These are phyloP conservation scores for Ferdinandea cuprea DNA, from an alignment of 2,888 invertebrate genomes.

Conservation along the genomic window DNA sequence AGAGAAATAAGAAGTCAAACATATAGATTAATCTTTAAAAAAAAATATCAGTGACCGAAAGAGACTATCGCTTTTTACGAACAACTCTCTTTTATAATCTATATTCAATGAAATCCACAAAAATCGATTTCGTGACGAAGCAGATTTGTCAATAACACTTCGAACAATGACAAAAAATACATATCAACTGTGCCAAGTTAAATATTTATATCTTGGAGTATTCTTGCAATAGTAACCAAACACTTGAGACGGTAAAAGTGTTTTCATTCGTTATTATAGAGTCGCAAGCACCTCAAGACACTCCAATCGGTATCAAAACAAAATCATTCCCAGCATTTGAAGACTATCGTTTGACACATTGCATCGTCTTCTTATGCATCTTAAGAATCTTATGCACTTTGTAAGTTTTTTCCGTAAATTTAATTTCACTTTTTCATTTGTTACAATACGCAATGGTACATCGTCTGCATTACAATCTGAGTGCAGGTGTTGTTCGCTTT, in stretches of 20 bases:
- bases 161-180: background rate
- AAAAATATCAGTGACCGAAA: too few relatives aligned
- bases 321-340: constrained; percentile 13
- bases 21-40: too few relatives aligned
- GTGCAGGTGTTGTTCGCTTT: background rate
- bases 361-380: constrained; percentile 7
- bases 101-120: constrained; percentile 37
- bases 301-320: constrained; percentile 10
- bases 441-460: constrained; percentile 32
- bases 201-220: constrained; percentile 39
- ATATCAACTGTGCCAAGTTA: constrained; percentile 29
- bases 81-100: too few relatives aligned
- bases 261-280: constrained; percentile 14
- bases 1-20: too few relatives aligned
- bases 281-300: constrained; percentile 20
- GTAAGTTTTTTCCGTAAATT: constrained; percentile 21
- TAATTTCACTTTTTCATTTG: constrained; percentile 11
- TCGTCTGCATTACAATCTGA: constrained; percentile 2
- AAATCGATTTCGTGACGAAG: constrained; percentile 30
- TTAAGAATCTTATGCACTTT: constrained; percentile 1
- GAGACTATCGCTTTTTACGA: too few relatives aligned
- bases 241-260: constrained; percentile 27
- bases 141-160: constrained; percentile 24
- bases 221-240: constrained; percentile 18
- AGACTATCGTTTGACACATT: constrained; percentile 7